phyloP scores from a whole-genome alignment of 2,888 invertebrate genomes.

The Palloptera scutellata region DNA sequence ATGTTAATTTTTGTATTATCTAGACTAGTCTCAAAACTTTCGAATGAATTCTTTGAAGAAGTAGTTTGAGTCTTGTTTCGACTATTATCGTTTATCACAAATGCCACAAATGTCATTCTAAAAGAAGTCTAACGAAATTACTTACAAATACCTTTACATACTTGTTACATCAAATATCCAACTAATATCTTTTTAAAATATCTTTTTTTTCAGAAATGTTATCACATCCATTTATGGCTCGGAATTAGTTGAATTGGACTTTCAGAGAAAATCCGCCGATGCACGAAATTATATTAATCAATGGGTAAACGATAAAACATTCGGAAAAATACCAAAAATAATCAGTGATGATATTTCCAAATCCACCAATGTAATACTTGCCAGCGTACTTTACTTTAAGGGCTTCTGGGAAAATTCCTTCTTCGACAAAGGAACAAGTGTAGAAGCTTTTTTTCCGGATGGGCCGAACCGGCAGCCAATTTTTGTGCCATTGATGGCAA shows the following conservation, averaged over 20 bases:
- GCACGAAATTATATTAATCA: conserved; percentile 67
- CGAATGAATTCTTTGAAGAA: no score
- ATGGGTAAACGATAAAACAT: conserved; percentile 70
- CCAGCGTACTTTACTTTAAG: conserved; percentile 73
- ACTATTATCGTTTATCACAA: no score
- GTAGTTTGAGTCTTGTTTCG: no score
- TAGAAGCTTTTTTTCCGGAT: conserved; percentile 66
- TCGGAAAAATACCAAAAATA: conserved; percentile 69
- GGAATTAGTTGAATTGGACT: conserved; percentile 68
- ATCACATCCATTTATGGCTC: conserved; percentile 66
- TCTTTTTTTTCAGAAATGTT: conserved; percentile 50
- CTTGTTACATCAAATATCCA: not conserved
- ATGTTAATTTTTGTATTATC: no score
- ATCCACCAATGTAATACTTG: conserved; percentile 69
- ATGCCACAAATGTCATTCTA: no score
- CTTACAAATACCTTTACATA: no score
- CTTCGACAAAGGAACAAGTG: conserved; percentile 64
- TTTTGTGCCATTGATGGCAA: conserved; percentile 71
- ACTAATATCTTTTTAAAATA: not conserved
- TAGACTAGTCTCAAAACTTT: no score
- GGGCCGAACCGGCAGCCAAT: conserved; percentile 60
- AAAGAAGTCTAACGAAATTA: no score
- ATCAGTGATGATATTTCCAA: conserved; percentile 65
- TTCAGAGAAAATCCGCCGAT: conserved; percentile 54
- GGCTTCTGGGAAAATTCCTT: conserved; percentile 72